Evolutionary conservation across 35 echinoderm and acorn worm genomes (phyloP), one percentile per base, ranked within the genome.

Genomic region (Apostichopus japonicus): DNA sequence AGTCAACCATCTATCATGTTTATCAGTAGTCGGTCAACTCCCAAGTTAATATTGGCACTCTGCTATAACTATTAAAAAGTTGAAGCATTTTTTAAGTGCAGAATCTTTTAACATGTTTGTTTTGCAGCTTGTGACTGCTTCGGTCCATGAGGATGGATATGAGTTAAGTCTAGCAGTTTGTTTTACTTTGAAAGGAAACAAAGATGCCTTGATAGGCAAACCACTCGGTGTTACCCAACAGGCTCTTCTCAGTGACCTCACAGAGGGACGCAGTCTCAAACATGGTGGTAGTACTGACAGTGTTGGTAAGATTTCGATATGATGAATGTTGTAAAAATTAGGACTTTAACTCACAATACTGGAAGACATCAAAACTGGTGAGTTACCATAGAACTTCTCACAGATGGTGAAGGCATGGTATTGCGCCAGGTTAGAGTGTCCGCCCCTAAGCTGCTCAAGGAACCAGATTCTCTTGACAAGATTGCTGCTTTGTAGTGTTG

Each of bases 91-190:
- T 75, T 19, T n/a, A 75, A 75, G 21, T 19, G 71, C n/a, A 19
- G n/a, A 11, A 67, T 67, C 19, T 4, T 19, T 67, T 10, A 61
- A 53, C 16, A 9, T 89, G 51, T 65, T 89, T 91, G 23, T 70
- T 88, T 90, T 93, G 21, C 93, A 99, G 97, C 76, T 99, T 24
- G 80, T 93, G 57, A 87, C 95, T 84, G 95, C 97, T 53, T 92
- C 97, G 58, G 97, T 99, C 13, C 97, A 99, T 92, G 97, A 99
- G 79, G 97, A 99, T 93, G 97, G 97, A 16, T 99, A 99, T 95
- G 97, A 99, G 92, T 88, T 99, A 23, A 99, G 93, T 79, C 76
- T 99, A 56, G 95, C 92, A 61, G 97, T 95, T 17, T 93, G 92
- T 55, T 99, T 95, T 80, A 63, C 84, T 65, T 81, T 99, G 55